These are phyloP conservation scores for Eupithecia insigniata DNA, from an alignment of 2,888 invertebrate genomes.

Conservation along the genomic window DNA sequence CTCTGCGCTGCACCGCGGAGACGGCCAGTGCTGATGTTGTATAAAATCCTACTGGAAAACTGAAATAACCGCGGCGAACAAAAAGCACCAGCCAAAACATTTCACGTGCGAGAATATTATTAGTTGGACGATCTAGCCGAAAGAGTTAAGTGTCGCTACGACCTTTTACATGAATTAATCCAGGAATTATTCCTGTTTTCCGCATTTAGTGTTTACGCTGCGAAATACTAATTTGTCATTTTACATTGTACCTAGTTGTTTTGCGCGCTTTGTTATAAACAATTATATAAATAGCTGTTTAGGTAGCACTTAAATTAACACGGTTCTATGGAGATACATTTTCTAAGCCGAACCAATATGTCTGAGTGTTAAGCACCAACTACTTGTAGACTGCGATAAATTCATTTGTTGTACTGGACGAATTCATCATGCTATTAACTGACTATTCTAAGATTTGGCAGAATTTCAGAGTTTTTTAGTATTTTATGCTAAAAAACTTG, in stretches of 20 bases:
- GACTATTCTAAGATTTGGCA: slow-evolving; percentile 61
- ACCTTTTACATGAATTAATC: slow-evolving; percentile 70
- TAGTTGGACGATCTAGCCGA: slow-evolving; percentile 84
- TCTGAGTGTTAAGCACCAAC: neutral
- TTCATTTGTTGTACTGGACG: slow-evolving; percentile 41
- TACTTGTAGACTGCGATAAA: slow-evolving; percentile 29
- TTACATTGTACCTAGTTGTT: slow-evolving; percentile 37
- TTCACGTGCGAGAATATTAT: slow-evolving; percentile 83
- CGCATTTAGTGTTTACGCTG: slow-evolving; percentile 55
- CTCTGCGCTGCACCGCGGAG: slow-evolving; percentile 67
- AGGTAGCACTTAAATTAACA: neutral
- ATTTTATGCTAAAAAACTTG: slow-evolving; percentile 2
- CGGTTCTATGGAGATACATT: neutral
- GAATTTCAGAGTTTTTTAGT: slow-evolving; percentile 58
- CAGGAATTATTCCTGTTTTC: slow-evolving; percentile 63
- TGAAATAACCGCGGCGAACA: slow-evolving; percentile 84
- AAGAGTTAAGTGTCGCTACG: slow-evolving; percentile 78
- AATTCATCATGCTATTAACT: slow-evolving; percentile 48
- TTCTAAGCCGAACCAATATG: neutral
- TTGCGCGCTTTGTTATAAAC: neutral
- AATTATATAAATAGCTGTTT: neutral
- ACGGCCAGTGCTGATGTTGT: slow-evolving; percentile 80
- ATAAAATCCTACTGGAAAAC: slow-evolving; percentile 84
- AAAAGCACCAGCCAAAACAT: slow-evolving; percentile 84
- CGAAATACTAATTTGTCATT: slow-evolving; percentile 46